These are phyloP conservation scores for Stenchaetothrips biformis DNA, from an alignment of 2,888 invertebrate species.

Conservation along the genomic window DNA sequence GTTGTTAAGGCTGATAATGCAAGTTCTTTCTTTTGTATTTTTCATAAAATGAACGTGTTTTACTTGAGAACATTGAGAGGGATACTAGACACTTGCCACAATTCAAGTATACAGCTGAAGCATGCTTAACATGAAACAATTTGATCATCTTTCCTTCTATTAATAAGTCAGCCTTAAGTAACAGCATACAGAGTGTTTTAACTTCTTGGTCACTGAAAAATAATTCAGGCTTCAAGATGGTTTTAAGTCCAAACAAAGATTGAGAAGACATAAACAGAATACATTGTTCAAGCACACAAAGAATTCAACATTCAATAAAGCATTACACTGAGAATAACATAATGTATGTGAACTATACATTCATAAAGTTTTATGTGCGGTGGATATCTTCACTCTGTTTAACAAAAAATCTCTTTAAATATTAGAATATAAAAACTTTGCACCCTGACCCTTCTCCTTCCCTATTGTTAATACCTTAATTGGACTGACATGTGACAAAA, in stretches of 20 bases:
- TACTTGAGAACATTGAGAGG: no score
- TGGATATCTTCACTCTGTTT: constrained; percentile 11
- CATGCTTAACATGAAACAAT: background rate
- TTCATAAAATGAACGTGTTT: no score
- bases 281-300: constrained; percentile 11
- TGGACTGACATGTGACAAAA: no score
- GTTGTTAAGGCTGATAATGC: background rate
- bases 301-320: constrained; percentile 24
- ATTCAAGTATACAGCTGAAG: background rate
- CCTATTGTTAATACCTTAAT: background rate
- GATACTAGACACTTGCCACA: no score
- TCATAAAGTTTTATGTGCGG: constrained; percentile 21
- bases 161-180: background rate
- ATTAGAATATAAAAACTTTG: constrained; percentile 24
- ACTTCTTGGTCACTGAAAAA: background rate
- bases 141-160: background rate
- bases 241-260: background rate
- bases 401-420: constrained; percentile 9
- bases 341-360: constrained; percentile 24
- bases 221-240: background rate
- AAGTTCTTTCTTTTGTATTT: no score
- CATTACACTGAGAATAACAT: constrained; percentile 18
- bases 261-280: background rate
- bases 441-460: constrained; percentile 18
- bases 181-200: background rate